Conservation (phyloP, 2,797 vertebrate genomes). For the Brachymystax lenok region DNA sequence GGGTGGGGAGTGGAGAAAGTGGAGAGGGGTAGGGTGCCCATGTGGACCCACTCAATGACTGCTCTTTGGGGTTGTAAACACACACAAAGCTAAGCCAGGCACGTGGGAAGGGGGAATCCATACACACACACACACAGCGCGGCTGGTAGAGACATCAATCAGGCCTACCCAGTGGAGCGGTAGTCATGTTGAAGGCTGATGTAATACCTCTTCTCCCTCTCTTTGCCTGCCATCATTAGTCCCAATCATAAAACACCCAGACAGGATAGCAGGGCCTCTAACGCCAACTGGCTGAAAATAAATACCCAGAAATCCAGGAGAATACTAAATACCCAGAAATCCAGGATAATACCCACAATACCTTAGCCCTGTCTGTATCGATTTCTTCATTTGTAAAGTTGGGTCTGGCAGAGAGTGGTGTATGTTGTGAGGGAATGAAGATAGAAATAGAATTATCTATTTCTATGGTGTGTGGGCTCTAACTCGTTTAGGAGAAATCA, state of each 20-base stretch:
- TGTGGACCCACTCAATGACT: neutral
- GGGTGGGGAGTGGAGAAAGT: too few relatives aligned
- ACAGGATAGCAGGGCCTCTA: neutral
- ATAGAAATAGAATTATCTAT: neutral
- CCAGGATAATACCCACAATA: neutral
- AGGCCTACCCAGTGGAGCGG: neutral
- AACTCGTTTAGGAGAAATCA: neutral
- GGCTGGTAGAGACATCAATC: constrained; percentile 3
- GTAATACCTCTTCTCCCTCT: neutral
- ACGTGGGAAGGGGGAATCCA: neutral
- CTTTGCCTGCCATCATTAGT: neutral
- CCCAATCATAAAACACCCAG: constrained; percentile 2
- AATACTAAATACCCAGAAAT: too few relatives aligned
- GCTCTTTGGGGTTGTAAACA: neutral
- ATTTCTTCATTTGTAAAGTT: neutral
- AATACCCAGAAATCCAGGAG: constrained; percentile 1
- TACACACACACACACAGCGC: constrained; percentile 21
- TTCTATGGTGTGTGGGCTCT: neutral
- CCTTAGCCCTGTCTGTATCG: neutral
- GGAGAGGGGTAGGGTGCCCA: too few relatives aligned
- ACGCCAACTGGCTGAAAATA: neutral
- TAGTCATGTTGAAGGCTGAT: neutral
- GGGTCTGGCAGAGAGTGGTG: neutral
- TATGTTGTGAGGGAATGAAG: neutral
- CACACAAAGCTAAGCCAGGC: neutral